Percentiles rank a stretch among this genome's conserved stretches.
phyloP scores from a whole-genome alignment of 2,797 vertebrate species.

The Muraenolepis orangiensis region DNA sequence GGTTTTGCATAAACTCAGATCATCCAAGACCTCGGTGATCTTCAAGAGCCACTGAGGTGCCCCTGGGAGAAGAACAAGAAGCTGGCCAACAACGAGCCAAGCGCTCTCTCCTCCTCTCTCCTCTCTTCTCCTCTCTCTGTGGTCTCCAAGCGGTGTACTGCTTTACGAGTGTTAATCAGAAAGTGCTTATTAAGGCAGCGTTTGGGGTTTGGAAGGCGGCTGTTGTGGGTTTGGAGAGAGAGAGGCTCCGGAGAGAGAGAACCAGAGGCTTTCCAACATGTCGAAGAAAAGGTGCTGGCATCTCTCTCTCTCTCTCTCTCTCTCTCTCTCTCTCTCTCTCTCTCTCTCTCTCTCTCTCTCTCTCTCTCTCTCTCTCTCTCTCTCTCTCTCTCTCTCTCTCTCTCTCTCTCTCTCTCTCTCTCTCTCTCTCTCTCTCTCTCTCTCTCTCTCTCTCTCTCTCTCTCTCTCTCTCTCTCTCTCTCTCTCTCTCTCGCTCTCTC shows the following conservation, averaged over 20 bases:
- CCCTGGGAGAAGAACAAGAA: too few relatives aligned
- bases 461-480: too few relatives aligned
- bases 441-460: too few relatives aligned
- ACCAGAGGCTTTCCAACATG: conserved; percentile 66
- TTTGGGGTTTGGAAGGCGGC: conserved; percentile 63
- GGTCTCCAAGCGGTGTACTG: background rate
- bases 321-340: background rate
- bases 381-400: too few relatives aligned
- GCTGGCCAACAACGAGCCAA: too few relatives aligned
- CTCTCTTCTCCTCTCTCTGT: background rate
- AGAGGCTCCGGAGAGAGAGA: background rate
- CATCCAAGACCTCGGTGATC: background rate
- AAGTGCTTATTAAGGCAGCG: conserved; percentile 75
- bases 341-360: too few relatives aligned
- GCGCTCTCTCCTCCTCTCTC: too few relatives aligned
- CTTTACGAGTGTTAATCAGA: conserved; percentile 75
- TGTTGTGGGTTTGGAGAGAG: conserved; percentile 35
- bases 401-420: conserved; percentile 5
- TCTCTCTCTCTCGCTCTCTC: too few relatives aligned
- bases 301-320: too few relatives aligned
- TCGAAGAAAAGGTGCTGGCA: too few relatives aligned
- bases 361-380: too few relatives aligned
- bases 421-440: conserved; percentile 7
- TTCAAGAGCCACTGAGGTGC: background rate
- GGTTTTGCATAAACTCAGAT: background rate